Evolutionary conservation across 2,888 invertebrate species (phyloP).

Genomic region (Hypsopygia costalis): DNA sequence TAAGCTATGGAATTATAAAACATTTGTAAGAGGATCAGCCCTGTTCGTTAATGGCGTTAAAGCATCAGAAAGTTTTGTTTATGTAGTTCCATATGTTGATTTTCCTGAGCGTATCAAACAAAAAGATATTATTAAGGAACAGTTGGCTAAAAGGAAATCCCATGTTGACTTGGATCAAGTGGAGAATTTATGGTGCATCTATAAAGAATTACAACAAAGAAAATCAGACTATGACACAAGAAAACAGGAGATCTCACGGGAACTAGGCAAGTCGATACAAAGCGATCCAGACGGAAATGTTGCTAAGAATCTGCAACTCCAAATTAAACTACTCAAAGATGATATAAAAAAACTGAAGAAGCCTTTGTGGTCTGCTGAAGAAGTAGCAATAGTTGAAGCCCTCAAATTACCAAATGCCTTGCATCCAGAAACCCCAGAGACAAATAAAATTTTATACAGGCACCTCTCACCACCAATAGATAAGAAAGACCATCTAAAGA

Average conservation of each 20-base stretch:
- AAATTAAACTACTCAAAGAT: constrained; percentile 77
- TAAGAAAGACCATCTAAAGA: constrained; percentile 75
- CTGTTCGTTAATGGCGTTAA: constrained; percentile 85
- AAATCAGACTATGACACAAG: constrained; percentile 75
- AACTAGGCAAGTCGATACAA: constrained; percentile 67
- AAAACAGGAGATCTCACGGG: constrained; percentile 65
- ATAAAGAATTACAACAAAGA: constrained; percentile 73
- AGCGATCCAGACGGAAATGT: constrained; percentile 49
- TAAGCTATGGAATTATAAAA: constrained; percentile 29
- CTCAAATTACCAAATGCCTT: constrained; percentile 86
- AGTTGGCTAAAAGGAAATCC: constrained; percentile 77
- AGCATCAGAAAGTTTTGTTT: constrained; percentile 84
- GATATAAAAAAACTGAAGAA: constrained; percentile 83
- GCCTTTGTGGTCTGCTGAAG: constrained; percentile 86
- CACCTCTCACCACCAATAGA: constrained; percentile 39
- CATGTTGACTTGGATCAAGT: constrained; percentile 78
- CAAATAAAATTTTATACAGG: constrained; percentile 46
- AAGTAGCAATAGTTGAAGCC: constrained; percentile 82
- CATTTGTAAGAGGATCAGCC: constrained; percentile 69
- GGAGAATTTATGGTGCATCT: constrained; percentile 82
- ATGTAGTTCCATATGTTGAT: constrained; percentile 85
- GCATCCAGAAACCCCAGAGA: constrained; percentile 82
- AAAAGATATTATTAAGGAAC: constrained; percentile 67
- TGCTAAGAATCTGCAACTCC: constrained; percentile 76
- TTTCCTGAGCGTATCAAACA: constrained; percentile 79